phyloP scores from a whole-genome alignment of 2,797 vertebrate species.

The Paedocypris micromegethes region DNA sequence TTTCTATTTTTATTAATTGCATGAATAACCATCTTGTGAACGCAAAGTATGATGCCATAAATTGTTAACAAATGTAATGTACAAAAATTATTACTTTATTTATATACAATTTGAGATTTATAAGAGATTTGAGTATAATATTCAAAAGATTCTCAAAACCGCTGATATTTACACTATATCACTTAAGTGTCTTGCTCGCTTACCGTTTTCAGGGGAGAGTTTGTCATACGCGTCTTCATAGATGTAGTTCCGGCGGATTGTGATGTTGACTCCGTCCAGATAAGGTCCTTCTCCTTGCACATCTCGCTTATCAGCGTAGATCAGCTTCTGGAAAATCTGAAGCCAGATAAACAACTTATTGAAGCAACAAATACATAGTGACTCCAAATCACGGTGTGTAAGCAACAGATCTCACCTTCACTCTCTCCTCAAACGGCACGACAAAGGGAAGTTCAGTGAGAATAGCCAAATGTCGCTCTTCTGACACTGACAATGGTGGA shows the following conservation, averaged over 20 bases:
- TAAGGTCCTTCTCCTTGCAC: constrained; percentile 95
- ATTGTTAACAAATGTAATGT: too few species aligned
- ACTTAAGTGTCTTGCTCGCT: constrained; percentile 1
- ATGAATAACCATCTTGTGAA: too few species aligned
- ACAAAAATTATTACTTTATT: too few species aligned
- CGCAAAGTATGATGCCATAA: too few species aligned
- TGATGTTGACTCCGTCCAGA: constrained; percentile 92
- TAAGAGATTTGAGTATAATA: too few species aligned
- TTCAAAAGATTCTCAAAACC: too few species aligned
- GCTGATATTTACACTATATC: too few species aligned
- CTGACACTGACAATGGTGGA: constrained; percentile 91
- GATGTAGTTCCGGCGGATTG: constrained; percentile 97
- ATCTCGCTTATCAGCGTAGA: constrained; percentile 95
- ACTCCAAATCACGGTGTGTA: not conserved
- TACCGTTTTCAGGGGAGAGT: constrained; percentile 98
- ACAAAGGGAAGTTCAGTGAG: constrained; percentile 96
- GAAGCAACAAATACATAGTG: not conserved
- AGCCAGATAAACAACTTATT: constrained; percentile 20
- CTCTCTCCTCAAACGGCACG: constrained; percentile 96
- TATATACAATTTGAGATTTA: too few species aligned
- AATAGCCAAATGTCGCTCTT: constrained; percentile 94
- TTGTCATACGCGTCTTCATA: constrained; percentile 99
- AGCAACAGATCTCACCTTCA: constrained; percentile 78
- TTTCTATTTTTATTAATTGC: too few species aligned
- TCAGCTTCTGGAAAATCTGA: constrained; percentile 96